Evolutionary conservation across 2,113 vertebrate genomes (phyloP), one percentile per base, ranked within the genome.

Genomic region (Rhagologus leucostigma): DNA sequence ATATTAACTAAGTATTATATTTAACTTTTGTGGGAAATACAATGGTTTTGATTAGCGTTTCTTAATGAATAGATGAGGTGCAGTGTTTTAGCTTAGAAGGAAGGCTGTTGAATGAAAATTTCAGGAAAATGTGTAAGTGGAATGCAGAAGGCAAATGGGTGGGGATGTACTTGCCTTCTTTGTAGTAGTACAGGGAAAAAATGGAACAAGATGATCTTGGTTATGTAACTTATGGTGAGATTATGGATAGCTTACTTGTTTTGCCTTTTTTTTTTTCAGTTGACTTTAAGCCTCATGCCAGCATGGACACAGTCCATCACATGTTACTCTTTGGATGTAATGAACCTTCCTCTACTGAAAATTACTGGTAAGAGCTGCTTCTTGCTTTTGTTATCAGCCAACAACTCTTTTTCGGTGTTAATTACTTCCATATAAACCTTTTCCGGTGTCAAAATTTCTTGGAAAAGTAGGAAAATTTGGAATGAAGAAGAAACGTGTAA

Each of bases 271-370:
- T 97, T 57, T 89, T 97, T 95, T 52, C 98, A 99, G 99, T 99
- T 98, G 99, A 99, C 98, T 99, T 99, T 97, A 98, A 98, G 67
- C 99, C 99, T 94, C 98, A 98, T 87, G 99, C 99, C 95, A 99
- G 97, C 87, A 99, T 99, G 99, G 98, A 99, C 79, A 99, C 99
- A 32, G 99, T 99, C 76, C 99, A 99, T 93, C 99, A 99, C 93
- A 99, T 99, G 99, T 96, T 99, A 39, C 98, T 99, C 56, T 99
- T 99, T 53, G 99, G 99, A 97, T 99, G 99, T 96, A 98, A 98
- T 94, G 98, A 97, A 59, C 99, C 99, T 9, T 98, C 98, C 22
- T 99, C 99, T 86, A 97, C 97, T 41, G 98, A 98, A 92, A 97
- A 95, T 89, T 99, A 99, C 97, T 99, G 99, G 99, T 99, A 98